phyloP scores from a whole-genome alignment of 2,113 vertebrate species.

The Neolamprologus variostigma region DNA sequence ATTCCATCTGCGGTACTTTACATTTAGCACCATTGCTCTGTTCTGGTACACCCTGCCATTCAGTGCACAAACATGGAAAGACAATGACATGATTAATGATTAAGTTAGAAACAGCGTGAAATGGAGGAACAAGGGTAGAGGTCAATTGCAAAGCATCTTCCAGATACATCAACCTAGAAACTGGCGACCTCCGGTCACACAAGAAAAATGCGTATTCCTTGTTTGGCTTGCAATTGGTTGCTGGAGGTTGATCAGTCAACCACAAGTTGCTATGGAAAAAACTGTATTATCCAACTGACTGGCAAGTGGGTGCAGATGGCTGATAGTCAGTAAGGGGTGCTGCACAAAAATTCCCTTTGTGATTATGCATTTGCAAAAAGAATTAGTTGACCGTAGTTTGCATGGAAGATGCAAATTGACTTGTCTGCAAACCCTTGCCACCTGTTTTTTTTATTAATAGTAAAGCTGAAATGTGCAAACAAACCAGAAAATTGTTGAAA shows the following conservation, averaged over 20 bases:
- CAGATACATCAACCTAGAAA: background rate
- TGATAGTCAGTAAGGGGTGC: background rate
- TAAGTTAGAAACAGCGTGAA: background rate
- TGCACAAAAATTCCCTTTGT: background rate
- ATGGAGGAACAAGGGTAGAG: background rate
- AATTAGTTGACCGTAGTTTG: background rate
- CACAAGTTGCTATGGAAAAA: background rate
- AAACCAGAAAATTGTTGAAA: background rate
- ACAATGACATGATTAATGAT: background rate
- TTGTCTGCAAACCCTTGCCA: background rate
- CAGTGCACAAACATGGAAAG: background rate
- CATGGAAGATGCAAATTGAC: background rate
- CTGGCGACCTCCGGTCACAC: background rate
- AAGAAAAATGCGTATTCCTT: background rate
- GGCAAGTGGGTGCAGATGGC: background rate
- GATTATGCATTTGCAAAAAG: background rate
- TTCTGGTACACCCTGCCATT: background rate
- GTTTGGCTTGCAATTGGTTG: background rate
- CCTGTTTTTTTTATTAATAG: background rate
- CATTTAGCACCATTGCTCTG: background rate
- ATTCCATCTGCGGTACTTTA: background rate
- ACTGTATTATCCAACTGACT: background rate
- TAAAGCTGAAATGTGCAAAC: background rate
- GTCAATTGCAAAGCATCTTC: background rate
- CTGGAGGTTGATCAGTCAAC: background rate